Conservation (phyloP, 2,888 invertebrate genomes). For the Lycia hirtaria region DNA sequence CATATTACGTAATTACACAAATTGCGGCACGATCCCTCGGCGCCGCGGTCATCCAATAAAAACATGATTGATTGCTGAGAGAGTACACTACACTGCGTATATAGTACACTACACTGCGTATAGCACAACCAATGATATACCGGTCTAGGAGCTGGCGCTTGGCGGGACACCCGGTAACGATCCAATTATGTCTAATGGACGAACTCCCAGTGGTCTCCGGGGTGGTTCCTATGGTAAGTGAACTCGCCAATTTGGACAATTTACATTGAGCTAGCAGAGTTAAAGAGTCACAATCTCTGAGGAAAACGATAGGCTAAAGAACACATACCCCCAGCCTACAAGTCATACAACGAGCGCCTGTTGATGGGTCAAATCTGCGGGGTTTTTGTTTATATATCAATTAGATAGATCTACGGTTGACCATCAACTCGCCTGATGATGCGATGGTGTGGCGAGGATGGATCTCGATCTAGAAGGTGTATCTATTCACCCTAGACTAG, state of each 20-base stretch:
- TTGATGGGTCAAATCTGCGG: too few species aligned
- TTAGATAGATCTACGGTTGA: too few species aligned
- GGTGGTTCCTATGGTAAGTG: slow-evolving; percentile 16
- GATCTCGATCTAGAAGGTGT: too few species aligned
- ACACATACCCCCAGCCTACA: too few species aligned
- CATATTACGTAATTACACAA: slow-evolving; percentile 30
- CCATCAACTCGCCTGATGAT: too few species aligned
- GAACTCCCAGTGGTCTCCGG: slow-evolving; percentile 50
- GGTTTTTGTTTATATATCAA: too few species aligned
- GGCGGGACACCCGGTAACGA: slow-evolving; percentile 44
- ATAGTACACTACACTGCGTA: slow-evolving; percentile 4
- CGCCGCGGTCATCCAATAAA: slow-evolving; percentile 45
- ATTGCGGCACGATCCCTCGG: slow-evolving; percentile 45
- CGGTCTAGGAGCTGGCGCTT: slow-evolving; percentile 12
- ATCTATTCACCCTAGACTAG: too few species aligned
- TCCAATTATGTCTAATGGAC: slow-evolving; percentile 80
- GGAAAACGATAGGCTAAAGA: too few species aligned
- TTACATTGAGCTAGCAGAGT: too few species aligned
- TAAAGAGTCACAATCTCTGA: too few species aligned
- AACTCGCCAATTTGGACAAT: slow-evolving; percentile 49
- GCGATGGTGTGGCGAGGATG: too few species aligned
- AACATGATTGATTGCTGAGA: slow-evolving; percentile 54
- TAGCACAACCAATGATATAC: slow-evolving; percentile 13
- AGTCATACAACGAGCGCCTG: too few species aligned
- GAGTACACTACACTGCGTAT: slow-evolving; percentile 18